These are phyloP conservation scores for Octomys mimax DNA, from an alignment of 2,797 vertebrate genomes.

Conservation along the genomic window DNA sequence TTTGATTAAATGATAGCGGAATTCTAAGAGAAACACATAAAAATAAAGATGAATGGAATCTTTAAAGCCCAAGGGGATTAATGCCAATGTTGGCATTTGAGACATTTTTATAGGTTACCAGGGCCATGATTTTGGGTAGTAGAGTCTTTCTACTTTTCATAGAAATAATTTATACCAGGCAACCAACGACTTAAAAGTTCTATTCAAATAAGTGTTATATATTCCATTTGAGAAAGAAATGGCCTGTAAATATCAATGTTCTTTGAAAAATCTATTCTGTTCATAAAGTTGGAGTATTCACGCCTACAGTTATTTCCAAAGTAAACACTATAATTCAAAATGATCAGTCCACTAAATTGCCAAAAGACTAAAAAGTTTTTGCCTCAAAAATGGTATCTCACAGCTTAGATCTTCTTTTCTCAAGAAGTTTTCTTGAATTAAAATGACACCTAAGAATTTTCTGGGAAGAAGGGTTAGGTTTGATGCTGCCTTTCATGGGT, in stretches of 20 bases:
- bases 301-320: neutral
- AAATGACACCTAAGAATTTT: slow-evolving; percentile 64
- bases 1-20: neutral
- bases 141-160: neutral
- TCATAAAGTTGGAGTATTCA: neutral
- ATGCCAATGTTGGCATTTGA: neutral
- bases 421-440: slow-evolving; percentile 47
- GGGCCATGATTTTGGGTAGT: neutral
- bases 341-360: neutral
- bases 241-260: neutral
- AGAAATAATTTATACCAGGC: neutral
- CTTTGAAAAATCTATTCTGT: neutral
- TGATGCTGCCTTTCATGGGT: neutral
- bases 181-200: neutral
- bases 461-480: neutral
- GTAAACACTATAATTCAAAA: slow-evolving; percentile 1
- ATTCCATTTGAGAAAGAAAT: slow-evolving; percentile 19
- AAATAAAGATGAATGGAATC: neutral
- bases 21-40: neutral
- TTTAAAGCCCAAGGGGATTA: neutral
- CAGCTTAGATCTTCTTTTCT: neutral
- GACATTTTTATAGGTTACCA: neutral
- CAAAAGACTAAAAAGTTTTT: slow-evolving; percentile 5
- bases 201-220: neutral
- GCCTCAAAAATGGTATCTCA: neutral